These are phyloP conservation scores for Rhinoderma darwinii DNA, from an alignment of 2,113 vertebrate genomes.

Conservation along the genomic window DNA sequence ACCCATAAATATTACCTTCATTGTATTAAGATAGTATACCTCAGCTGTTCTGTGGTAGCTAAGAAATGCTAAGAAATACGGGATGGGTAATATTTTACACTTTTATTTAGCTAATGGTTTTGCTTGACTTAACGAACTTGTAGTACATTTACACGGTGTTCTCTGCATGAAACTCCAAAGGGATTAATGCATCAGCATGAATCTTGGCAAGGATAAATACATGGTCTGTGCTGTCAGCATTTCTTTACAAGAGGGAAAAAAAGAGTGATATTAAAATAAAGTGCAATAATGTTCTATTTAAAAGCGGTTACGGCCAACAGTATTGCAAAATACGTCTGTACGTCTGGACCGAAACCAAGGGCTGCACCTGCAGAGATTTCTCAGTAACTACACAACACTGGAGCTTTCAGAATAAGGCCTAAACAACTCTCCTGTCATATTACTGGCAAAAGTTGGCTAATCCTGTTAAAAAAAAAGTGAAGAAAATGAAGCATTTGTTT, in stretches of 20 bases:
- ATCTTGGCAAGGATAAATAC: constrained; percentile 62
- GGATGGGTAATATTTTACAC: constrained; percentile 49
- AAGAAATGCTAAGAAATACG: background rate
- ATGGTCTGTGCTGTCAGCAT: constrained; percentile 55
- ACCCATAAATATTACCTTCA: constrained; percentile 39
- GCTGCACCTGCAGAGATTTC: constrained; percentile 73
- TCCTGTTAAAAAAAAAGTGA: constrained; percentile 55
- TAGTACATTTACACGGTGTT: constrained; percentile 57
- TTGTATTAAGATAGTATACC: constrained; percentile 16
- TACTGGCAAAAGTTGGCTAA: constrained; percentile 76
- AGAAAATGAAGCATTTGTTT: constrained; percentile 68
- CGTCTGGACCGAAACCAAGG: constrained; percentile 71
- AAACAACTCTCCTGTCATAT: constrained; percentile 74
- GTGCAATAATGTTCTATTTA: constrained; percentile 70
- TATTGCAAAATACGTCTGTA: constrained; percentile 75
- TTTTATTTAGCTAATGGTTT: constrained; percentile 57
- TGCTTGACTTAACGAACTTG: constrained; percentile 55
- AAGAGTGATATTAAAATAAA: constrained; percentile 65
- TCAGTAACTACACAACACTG: constrained; percentile 65
- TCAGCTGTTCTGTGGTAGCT: constrained; percentile 38
- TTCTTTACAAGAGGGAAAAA: constrained; percentile 62
- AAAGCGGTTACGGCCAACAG: constrained; percentile 70
- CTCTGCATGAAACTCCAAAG: constrained; percentile 61
- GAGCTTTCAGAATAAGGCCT: constrained; percentile 65
- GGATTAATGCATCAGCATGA: constrained; percentile 65